phyloP scores from a whole-genome alignment of 2,113 vertebrate genomes.

The Myrmecobius fasciatus region DNA sequence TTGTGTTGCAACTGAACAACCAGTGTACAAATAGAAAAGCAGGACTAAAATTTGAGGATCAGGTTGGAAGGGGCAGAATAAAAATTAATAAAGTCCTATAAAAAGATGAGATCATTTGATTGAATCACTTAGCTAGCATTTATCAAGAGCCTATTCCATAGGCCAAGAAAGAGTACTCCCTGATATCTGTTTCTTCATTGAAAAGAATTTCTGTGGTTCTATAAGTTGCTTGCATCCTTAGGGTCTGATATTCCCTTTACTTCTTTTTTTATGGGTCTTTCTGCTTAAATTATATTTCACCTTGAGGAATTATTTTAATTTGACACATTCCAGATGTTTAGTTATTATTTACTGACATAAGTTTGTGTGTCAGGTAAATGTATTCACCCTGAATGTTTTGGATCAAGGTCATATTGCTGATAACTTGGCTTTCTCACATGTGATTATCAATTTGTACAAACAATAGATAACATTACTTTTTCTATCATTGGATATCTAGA shows the following conservation, averaged over 20 bases:
- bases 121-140: background rate
- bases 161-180: background rate
- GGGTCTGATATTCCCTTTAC: conserved; percentile 18
- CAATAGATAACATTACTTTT: conserved; percentile 26
- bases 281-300: conserved; percentile 49
- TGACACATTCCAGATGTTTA: conserved; percentile 8
- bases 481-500: conserved; percentile 49
- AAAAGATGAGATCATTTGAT: background rate
- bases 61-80: background rate
- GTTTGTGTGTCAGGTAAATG: conserved; percentile 27
- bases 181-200: background rate
- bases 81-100: background rate
- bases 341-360: background rate
- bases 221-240: conserved; percentile 38
- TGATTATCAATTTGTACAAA: conserved; percentile 5
- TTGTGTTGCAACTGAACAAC: background rate
- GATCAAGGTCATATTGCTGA: conserved; percentile 39
- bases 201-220: conserved; percentile 50
- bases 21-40: background rate
- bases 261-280: background rate
- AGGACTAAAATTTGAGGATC: background rate
- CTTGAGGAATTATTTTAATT: conserved; percentile 38
- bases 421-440: conserved; percentile 19
- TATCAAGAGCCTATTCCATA: background rate
- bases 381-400: conserved; percentile 38